A percentile compares a stretch with the other conserved stretches of the same genome.
These are phyloP conservation scores for Aphaenogaster rudis DNA, from an alignment of 1,140 invertebrate species.

Conservation along the genomic window DNA sequence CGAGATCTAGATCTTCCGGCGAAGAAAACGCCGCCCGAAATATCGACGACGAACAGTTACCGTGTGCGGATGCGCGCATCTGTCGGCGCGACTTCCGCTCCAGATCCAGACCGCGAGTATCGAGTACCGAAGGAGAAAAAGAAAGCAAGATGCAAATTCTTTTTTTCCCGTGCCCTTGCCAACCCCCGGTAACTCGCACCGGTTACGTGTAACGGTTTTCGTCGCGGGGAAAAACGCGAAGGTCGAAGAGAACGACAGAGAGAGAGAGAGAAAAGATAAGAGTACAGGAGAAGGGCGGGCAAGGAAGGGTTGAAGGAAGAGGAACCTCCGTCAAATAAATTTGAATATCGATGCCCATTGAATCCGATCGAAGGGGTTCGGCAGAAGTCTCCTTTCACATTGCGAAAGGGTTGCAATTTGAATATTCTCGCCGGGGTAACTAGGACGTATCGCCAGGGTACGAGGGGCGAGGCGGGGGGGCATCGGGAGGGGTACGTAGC, in stretches of 20 bases:
- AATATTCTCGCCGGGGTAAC: conserved; percentile 87
- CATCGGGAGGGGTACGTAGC: conserved; percentile 50
- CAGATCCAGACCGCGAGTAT: conserved; percentile 78
- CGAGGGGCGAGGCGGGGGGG: conserved; percentile 19
- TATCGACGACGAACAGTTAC: conserved; percentile 66
- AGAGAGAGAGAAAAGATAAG: conserved; percentile 61
- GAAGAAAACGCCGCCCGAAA: conserved; percentile 51
- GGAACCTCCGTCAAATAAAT: conserved; percentile 86
- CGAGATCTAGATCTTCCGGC: conserved; percentile 39
- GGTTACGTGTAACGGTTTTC: conserved; percentile 82
- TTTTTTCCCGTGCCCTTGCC: conserved; percentile 65
- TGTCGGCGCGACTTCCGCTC: conserved; percentile 83
- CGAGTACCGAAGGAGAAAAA: conserved; percentile 58
- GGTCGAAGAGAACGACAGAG: conserved; percentile 62
- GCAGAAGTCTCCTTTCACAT: conserved; percentile 84
- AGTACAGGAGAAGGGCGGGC: conserved; percentile 46
- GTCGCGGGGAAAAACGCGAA: conserved; percentile 44
- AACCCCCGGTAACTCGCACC: conserved; percentile 80
- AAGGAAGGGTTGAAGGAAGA: conserved; percentile 66
- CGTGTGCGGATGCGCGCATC: conserved; percentile 77
- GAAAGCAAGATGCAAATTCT: conserved; percentile 85
- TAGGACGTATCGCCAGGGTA: conserved; percentile 81
- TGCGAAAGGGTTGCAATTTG: conserved; percentile 86
- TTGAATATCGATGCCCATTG: conserved; percentile 88
- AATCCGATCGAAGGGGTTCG: conserved; percentile 86